These are phyloP conservation scores for Pongo abelii DNA, from an alignment of 2,113 vertebrate species.

Conservation along the genomic window DNA sequence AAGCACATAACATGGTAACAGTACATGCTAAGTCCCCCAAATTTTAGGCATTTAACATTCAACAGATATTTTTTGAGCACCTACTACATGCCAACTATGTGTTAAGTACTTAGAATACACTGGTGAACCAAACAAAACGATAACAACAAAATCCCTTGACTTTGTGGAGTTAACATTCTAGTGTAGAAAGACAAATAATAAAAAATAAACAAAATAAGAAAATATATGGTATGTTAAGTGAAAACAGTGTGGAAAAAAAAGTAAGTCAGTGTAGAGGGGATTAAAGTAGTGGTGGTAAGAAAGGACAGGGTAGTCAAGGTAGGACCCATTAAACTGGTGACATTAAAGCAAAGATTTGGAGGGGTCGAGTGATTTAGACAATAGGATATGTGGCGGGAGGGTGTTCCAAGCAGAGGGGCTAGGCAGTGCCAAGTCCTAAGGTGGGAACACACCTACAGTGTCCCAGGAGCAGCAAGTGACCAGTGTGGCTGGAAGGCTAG, in stretches of 20 bases:
- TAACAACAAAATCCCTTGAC: not conserved
- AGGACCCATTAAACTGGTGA: not conserved
- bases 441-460: not conserved
- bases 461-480: not conserved
- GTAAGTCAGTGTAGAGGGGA: too few species aligned
- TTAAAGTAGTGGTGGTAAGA: not conserved
- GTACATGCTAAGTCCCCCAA: not conserved
- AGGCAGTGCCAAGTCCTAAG: not conserved
- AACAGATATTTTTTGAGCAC: not conserved
- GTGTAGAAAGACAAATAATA: not conserved
- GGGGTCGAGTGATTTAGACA: not conserved
- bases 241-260: not conserved
- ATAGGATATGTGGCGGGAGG: not conserved
- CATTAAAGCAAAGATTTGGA: not conserved
- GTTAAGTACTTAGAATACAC: not conserved
- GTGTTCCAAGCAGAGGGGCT: too few species aligned
- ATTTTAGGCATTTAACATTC: not conserved
- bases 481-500: not conserved
- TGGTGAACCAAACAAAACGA: not conserved
- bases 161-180: not conserved
- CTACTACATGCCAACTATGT: rapidly evolving
- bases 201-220: not conserved
- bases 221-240: too few species aligned
- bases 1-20: not conserved
- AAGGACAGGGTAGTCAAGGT: too few species aligned